These are phyloP conservation scores for Narcine bancroftii DNA, from an alignment of 2,113 vertebrate species.

Conservation along the genomic window DNA sequence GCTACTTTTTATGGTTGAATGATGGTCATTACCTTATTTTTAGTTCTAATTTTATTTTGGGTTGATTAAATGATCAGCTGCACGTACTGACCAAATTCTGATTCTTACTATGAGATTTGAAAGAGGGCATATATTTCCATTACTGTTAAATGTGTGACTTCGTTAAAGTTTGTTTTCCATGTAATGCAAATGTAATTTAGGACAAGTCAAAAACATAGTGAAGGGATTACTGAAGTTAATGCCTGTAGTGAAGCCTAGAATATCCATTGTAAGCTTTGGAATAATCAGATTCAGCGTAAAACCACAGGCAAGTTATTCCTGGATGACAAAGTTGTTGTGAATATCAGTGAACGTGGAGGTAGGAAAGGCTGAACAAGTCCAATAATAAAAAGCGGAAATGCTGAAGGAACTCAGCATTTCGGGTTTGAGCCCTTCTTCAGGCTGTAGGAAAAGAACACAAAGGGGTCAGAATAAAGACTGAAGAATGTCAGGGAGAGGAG, in stretches of 20 bases:
- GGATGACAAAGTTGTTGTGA: too few species aligned
- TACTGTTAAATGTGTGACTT: neutral
- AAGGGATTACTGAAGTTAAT: too few species aligned
- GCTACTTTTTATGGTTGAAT: constrained; percentile 20
- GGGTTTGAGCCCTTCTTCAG: too few species aligned
- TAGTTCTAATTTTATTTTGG: neutral
- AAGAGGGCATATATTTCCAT: neutral
- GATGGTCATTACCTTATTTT: constrained; percentile 5
- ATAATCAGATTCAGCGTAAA: neutral
- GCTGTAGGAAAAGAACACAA: too few species aligned
- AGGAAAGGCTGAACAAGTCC: too few species aligned
- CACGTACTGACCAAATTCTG: neutral
- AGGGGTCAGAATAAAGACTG: too few species aligned
- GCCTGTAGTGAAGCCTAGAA: neutral
- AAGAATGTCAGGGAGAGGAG: too few species aligned
- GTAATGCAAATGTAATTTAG: neutral
- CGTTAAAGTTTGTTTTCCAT: neutral
- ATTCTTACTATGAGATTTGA: neutral
- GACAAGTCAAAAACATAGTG: neutral
- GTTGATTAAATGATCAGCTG: neutral
- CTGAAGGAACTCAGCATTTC: too few species aligned
- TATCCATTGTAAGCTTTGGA: neutral
- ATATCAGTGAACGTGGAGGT: too few species aligned
- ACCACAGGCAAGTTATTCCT: too few species aligned
- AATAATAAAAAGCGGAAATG: too few species aligned